Conservation (phyloP, 1,140 invertebrate species). For the Pararge aegeria region DNA sequence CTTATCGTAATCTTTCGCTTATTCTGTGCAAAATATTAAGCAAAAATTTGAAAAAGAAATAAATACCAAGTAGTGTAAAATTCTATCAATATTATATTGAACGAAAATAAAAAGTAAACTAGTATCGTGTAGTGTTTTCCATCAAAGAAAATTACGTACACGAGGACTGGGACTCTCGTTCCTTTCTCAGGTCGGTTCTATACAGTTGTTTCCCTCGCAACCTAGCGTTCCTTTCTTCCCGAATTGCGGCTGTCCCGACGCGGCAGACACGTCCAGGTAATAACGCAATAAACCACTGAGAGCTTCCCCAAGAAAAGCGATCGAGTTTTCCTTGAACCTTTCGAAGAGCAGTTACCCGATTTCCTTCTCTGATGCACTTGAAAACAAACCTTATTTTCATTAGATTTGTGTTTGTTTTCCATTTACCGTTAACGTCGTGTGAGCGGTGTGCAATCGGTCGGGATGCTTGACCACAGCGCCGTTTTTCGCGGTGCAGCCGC, state of each 20-base stretch:
- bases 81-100: slow-evolving; percentile 50
- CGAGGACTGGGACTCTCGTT: slow-evolving; percentile 51
- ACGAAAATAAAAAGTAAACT: slow-evolving; percentile 66
- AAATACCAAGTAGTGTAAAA: no score
- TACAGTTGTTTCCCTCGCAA: slow-evolving; percentile 72
- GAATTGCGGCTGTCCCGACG: slow-evolving; percentile 73
- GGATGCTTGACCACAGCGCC: slow-evolving; percentile 56
- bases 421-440: slow-evolving; percentile 23
- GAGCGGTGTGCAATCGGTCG: slow-evolving; percentile 54
- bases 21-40: no score
- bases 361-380: slow-evolving; percentile 41
- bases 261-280: slow-evolving; percentile 76
- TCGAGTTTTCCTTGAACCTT: slow-evolving; percentile 75
- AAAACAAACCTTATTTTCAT: slow-evolving; percentile 59
- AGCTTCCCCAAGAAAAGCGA: slow-evolving; percentile 74
- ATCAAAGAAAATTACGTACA: slow-evolving; percentile 70
- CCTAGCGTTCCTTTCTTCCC: slow-evolving; percentile 72
- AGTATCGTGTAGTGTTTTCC: slow-evolving; percentile 60
- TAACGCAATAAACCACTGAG: slow-evolving; percentile 79
- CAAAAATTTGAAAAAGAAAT: no score
- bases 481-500: slow-evolving; percentile 66
- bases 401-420: slow-evolving; percentile 49
- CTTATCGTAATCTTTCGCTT: no score
- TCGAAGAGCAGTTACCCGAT: slow-evolving; percentile 64
- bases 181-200: slow-evolving; percentile 49